These are phyloP conservation scores for Cinclus cinclus DNA, from an alignment of 2,113 vertebrate species.

Conservation along the genomic window DNA sequence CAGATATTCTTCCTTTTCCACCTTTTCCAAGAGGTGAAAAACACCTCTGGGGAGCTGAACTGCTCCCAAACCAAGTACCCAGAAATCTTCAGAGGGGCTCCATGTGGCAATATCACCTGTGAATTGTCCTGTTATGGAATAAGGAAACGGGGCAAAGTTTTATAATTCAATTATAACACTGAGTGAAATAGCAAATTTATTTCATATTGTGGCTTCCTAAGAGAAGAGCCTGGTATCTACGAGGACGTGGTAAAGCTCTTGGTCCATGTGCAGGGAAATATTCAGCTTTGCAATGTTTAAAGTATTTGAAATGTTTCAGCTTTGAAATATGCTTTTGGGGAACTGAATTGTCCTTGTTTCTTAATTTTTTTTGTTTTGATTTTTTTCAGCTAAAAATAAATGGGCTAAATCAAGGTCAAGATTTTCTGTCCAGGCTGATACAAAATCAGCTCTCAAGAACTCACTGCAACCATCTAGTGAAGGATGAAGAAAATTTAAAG, in stretches of 20 bases:
- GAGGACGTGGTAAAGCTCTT: accelerated
- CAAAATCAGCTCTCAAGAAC: not conserved
- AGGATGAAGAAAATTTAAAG: not conserved
- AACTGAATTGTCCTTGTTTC: not conserved
- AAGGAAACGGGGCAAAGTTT: not conserved
- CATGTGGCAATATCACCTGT: accelerated
- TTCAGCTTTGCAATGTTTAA: too few species aligned
- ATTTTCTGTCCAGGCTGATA: not conserved
- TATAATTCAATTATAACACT: accelerated
- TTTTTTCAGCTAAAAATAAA: not conserved
- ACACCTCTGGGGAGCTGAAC: not conserved
- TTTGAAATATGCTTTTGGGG: not conserved
- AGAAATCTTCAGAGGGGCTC: not conserved
- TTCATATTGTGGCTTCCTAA: not conserved
- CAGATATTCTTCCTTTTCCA: not conserved
- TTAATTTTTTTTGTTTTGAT: too few species aligned
- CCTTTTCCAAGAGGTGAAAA: not conserved
- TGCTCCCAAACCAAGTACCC: accelerated
- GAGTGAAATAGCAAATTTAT: not conserved
- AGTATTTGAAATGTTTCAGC: too few species aligned
- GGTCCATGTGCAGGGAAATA: too few species aligned
- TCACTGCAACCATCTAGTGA: not conserved
- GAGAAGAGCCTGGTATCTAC: not conserved
- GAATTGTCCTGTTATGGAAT: not conserved
- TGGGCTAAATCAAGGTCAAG: not conserved